A percentile compares a stretch with the other conserved stretches of the same genome.
Conservation (phyloP, 1,140 invertebrate genomes). For the Drosophila ironensis region DNA sequence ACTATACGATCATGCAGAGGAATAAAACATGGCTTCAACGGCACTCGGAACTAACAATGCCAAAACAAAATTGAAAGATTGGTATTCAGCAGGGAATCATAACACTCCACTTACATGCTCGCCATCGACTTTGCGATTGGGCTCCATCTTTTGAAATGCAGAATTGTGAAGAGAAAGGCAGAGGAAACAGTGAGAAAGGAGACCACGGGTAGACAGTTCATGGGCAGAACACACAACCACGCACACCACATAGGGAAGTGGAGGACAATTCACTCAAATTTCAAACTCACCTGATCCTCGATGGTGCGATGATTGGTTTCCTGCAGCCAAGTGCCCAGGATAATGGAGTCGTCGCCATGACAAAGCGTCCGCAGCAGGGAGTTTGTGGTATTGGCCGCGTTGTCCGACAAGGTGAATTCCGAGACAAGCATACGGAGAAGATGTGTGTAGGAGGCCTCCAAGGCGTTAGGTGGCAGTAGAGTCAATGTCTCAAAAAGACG, state of each 20-base stretch:
- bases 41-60: too few species aligned
- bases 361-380: constrained; percentile 93
- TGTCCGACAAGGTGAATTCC: constrained; percentile 98
- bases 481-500: constrained; percentile 95
- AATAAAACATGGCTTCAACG: too few species aligned
- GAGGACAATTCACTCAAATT: not conserved
- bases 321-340: constrained; percentile 93
- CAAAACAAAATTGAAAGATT: constrained; percentile 6
- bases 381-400: constrained; percentile 96
- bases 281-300: constrained; percentile 93
- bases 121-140: constrained; percentile 87
- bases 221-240: not conserved
- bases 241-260: not conserved
- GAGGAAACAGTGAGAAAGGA: constrained; percentile 25
- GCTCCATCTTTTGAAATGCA: constrained; percentile 86
- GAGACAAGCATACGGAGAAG: constrained; percentile 96
- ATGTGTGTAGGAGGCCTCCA: constrained; percentile 93
- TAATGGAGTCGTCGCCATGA: constrained; percentile 94
- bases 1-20: too few species aligned
- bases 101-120: constrained; percentile 86
- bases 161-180: constrained; percentile 19
- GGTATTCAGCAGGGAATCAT: not conserved
- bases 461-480: constrained; percentile 90
- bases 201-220: constrained; percentile 9
- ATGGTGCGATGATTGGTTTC: constrained; percentile 98